Evolutionary conservation across 2,797 vertebrate genomes (phyloP).

Genomic region (Natrix natrix): DNA sequence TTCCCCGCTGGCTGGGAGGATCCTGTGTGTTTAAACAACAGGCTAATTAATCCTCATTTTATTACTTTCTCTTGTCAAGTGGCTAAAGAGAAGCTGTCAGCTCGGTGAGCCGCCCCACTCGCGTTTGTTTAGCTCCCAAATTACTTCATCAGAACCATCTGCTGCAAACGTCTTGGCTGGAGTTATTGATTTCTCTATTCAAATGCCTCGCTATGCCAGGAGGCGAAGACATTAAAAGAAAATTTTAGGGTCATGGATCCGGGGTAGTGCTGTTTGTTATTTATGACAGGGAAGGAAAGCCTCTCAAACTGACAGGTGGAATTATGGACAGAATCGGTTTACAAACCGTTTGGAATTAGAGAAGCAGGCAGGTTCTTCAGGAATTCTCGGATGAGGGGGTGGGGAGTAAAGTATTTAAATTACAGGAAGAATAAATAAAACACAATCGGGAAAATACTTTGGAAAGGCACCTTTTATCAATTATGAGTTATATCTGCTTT

Average conservation of each 20-base stretch:
- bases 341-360: background rate
- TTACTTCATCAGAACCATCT: slow-evolving; percentile 63
- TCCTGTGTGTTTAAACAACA: slow-evolving; percentile 88
- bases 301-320: background rate
- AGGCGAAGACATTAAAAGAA: background rate
- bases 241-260: background rate
- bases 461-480: background rate
- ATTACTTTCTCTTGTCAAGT: slow-evolving; percentile 89
- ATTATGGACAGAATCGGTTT: background rate
- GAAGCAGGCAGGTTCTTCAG: background rate
- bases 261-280: background rate
- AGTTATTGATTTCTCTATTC: slow-evolving; percentile 34
- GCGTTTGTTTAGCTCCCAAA: slow-evolving; percentile 54
- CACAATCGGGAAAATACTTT: background rate
- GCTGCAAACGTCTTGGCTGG: slow-evolving; percentile 24
- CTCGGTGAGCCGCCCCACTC: slow-evolving; percentile 31
- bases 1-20: slow-evolving; percentile 84
- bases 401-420: background rate
- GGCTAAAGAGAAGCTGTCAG: slow-evolving; percentile 63
- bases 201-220: background rate
- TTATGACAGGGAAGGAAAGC: background rate
- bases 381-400: background rate
- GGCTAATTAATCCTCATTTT: slow-evolving; percentile 94
- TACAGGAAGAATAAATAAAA: background rate
- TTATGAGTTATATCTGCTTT: background rate